Base-by-base conservation (phyloP, 2,888 invertebrate genomes). In the Phoronis australis region DNA sequence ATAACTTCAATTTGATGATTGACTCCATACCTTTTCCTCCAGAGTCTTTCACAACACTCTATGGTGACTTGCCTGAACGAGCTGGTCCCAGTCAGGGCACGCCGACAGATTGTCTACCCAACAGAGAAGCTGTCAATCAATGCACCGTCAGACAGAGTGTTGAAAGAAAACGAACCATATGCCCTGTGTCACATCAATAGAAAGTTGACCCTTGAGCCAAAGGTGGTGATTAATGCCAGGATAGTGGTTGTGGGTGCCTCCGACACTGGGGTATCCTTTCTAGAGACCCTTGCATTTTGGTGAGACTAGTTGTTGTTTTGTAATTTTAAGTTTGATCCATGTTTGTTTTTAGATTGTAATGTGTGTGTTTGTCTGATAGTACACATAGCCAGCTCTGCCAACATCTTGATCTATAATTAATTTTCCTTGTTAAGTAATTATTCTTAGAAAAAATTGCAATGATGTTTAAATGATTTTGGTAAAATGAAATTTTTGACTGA, bases 161-260 rank as follows among this genome's bases (percentile, higher is more conserved):
- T 75, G 24, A 57, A 65, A 31, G 47, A 65, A 22, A 55, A 60
- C 38, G 62, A 66, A 44, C 64, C 69, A 15, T 77, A 68, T 56
- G 71, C 76, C 22, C 64, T 77, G 22, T 69, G 66, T 51, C 75
- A 75, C 55, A 68, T 77, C 58, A 76, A 76, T 61, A 57, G 72
- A 31, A 77, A 77, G 58, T 67, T 76, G n/a, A 65, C 71, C 20
- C 58, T 75, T 39, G 76, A 77, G 54, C 74, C 75, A 20, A 77
- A 77, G 67, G 69, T 73, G 3, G 69, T 69, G 18, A 70, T 77
- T 22, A 77, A 76, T 64, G 70, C 75, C 37, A 59, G 77, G 38
- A 76, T 78, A 51, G 77, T 77, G 3, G 75, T 77, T 9, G 70
- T 78, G 4, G 78, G 78, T 37, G 77, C 77, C 2, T 78, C 77